phyloP scores from a whole-genome alignment of 2,113 vertebrate species.

The Caloenas nicobarica region DNA sequence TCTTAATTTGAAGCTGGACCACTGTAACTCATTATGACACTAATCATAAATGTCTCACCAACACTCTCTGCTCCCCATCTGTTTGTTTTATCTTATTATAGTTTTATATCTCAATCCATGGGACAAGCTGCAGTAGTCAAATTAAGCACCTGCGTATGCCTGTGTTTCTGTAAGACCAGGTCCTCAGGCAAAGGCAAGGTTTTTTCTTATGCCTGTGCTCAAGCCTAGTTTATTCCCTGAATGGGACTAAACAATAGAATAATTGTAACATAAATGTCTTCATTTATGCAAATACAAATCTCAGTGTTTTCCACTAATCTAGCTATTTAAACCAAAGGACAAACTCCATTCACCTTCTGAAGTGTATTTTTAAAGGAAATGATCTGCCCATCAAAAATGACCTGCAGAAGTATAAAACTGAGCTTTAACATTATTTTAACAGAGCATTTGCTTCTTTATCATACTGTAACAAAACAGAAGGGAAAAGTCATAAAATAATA shows the following conservation, averaged over 20 bases:
- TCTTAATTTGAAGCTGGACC: constrained; percentile 53
- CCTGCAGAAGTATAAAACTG: background rate
- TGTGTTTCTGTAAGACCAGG: background rate
- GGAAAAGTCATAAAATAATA: background rate
- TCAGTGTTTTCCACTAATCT: background rate
- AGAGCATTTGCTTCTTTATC: background rate
- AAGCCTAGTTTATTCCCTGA: background rate
- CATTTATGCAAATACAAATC: background rate
- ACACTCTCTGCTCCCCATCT: constrained; percentile 33
- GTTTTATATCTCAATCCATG: constrained; percentile 27
- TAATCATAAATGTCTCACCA: constrained; percentile 53
- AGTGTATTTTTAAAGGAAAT: background rate
- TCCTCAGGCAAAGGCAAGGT: background rate
- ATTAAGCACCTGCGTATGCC: background rate
- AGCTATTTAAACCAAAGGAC: background rate
- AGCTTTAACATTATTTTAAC: background rate
- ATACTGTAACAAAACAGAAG: background rate
- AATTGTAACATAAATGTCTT: background rate
- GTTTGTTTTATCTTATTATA: constrained; percentile 45
- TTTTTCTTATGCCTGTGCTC: background rate
- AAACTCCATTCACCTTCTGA: background rate
- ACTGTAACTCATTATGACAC: constrained; percentile 54
- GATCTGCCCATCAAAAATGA: background rate
- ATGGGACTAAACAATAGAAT: background rate
- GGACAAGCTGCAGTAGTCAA: background rate